These are phyloP conservation scores for Vulpes lagopus DNA, from an alignment of 2,113 vertebrate genomes.

Conservation along the genomic window DNA sequence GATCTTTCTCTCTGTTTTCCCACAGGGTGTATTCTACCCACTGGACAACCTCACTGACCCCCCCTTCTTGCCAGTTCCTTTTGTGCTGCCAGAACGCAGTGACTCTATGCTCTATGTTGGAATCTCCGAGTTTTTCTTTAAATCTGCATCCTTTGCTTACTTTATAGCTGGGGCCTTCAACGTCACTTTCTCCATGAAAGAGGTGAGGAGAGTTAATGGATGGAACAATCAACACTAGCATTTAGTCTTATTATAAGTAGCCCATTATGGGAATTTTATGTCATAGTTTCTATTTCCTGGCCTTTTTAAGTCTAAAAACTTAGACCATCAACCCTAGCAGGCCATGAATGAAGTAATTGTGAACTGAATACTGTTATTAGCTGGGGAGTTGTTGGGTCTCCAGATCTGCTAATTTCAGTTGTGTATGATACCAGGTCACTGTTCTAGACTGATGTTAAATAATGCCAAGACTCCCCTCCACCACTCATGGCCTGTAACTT, in stretches of 20 bases:
- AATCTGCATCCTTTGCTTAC: conserved; percentile 84
- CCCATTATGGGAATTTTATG: neutral
- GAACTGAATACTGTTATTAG: neutral
- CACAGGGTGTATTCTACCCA: conserved; percentile 83
- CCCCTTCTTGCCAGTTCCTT: conserved; percentile 74
- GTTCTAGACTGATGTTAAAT: neutral
- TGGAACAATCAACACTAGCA: too few relatives aligned
- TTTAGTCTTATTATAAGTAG: neutral
- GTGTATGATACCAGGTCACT: neutral
- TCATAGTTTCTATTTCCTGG: neutral
- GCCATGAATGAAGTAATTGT: neutral
- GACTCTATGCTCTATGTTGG: conserved; percentile 84
- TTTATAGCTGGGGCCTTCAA: conserved; percentile 81
- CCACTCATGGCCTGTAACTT: neutral
- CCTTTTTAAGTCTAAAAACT: neutral
- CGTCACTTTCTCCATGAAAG: conserved; percentile 71
- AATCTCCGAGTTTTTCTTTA: conserved; percentile 84
- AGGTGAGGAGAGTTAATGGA: conserved; percentile 67
- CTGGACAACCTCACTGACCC: conserved; percentile 76
- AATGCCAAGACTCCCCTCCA: neutral
- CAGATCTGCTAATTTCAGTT: neutral
- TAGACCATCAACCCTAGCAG: neutral
- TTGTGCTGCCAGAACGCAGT: conserved; percentile 72
- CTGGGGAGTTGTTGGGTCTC: neutral
- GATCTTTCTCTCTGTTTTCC: conserved; percentile 18